Evolutionary conservation across 2,888 invertebrate species (phyloP).

Genomic region (Azorinus chamasolen): DNA sequence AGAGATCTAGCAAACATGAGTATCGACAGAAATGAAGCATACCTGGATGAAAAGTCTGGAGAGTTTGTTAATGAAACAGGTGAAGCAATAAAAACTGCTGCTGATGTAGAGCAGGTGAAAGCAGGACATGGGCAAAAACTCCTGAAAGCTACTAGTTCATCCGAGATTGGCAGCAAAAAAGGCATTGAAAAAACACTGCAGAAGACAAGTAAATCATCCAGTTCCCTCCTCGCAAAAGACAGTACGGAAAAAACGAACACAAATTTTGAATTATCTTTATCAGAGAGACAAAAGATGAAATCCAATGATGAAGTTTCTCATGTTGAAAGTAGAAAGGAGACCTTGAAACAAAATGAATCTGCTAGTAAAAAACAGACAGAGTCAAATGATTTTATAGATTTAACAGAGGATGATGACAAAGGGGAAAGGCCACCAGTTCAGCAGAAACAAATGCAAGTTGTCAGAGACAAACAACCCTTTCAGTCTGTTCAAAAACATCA

Average conservation of each 20-base stretch:
- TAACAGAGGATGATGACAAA: constrained; percentile 58
- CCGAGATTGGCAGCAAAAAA: background rate
- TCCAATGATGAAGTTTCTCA: background rate
- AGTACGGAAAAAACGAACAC: background rate
- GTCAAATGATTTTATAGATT: constrained; percentile 56
- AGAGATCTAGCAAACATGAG: constrained; percentile 60
- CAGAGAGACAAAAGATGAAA: background rate
- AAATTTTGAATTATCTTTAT: background rate
- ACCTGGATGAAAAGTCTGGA: constrained; percentile 49
- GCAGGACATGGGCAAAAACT: constrained; percentile 36
- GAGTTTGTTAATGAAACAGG: constrained; percentile 2
- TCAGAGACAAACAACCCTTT: background rate
- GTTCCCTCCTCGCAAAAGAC: constrained; percentile 2
- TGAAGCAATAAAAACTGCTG: background rate
- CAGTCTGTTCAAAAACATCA: background rate
- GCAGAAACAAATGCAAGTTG: background rate
- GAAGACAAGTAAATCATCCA: constrained; percentile 16
- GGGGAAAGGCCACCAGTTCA: background rate
- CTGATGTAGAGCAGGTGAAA: background rate
- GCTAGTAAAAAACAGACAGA: background rate
- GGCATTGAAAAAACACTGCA: background rate
- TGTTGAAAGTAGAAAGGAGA: background rate
- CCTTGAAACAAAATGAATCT: background rate
- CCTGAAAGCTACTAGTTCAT: constrained; percentile 36
- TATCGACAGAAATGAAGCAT: constrained; percentile 39